Evolutionary conservation across 2,797 vertebrate genomes (phyloP), one percentile per base, ranked within the genome.

Genomic region (Argyrosomus regius): DNA sequence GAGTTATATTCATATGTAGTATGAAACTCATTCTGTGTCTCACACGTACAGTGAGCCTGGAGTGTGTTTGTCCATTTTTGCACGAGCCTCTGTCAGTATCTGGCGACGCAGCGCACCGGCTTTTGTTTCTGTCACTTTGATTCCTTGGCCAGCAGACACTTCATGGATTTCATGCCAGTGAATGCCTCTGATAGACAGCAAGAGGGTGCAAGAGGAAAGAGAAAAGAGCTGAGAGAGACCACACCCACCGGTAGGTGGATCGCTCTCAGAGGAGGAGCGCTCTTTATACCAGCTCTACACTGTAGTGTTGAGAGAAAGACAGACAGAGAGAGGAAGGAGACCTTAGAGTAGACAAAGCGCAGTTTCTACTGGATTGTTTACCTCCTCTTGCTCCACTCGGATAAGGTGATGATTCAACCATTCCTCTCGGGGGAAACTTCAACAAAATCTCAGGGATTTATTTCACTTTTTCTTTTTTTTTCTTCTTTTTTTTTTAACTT

Each of bases 321-420:
- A 28, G 31, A 65, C 35, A 28, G 53, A 35, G 73, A 66, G 70
- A 78, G 80, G 79, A 80, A 85, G 76, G 72, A 84, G 72, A 41
- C 12, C 20, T 4, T 14, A 22, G 39, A 1, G 69, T 43, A 80
- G 65, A 86, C 83, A 81, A 81, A 80, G 68, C 73, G 53, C 54
- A 26, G 57, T 26, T 62, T 60, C 54, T 39, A 74, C 56, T 39
- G 82, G 67, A 50, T 80, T 86, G 81, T 83, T 81, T 71, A 81
- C 66, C 3, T 39, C 48, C n/a, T 26, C 61, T 41, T 52, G 1
- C 26, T 78, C 68, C 50, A 53, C 60, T 45, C 75, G 22, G 66
- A 72, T 26, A 24, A 75, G 28, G 22, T 43, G 83, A 91, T 81
- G 75, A 73, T 64, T 72, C 20, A 39, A 24, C 28, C n/a, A 1